phyloP scores from a whole-genome alignment of 2,113 vertebrate species.

The Tauraco erythrolophus region DNA sequence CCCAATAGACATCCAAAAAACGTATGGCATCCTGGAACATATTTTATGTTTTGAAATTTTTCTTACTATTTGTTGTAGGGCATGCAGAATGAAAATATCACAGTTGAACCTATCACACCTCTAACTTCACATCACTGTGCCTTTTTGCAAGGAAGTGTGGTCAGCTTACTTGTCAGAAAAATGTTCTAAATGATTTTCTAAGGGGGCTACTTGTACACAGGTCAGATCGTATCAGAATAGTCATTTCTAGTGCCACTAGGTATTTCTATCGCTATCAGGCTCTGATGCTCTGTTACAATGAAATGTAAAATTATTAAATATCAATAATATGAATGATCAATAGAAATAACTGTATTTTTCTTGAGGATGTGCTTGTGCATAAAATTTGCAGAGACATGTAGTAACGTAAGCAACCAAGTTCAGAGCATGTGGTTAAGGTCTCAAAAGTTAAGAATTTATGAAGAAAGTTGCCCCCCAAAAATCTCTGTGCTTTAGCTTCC shows the following conservation, averaged over 20 bases:
- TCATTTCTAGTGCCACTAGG: neutral
- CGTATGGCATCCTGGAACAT: neutral
- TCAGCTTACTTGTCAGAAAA: neutral
- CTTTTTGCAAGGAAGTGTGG: neutral
- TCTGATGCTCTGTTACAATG: neutral
- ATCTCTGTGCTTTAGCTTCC: neutral
- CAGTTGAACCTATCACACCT: neutral
- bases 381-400: neutral
- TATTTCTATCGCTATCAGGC: neutral
- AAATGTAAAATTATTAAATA: neutral
- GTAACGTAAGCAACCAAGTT: neutral
- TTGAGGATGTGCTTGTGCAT: neutral
- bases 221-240: neutral
- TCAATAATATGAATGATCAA: neutral
- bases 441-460: accelerated
- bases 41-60: neutral
- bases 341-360: neutral
- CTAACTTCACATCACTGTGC: neutral
- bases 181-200: neutral
- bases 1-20: neutral
- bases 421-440: neutral
- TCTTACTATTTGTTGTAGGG: neutral
- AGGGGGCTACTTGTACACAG: neutral
- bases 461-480: neutral
- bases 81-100: neutral